Evolutionary conservation across 2,888 invertebrate genomes (phyloP).

Genomic region (Tolmerus cingulatus): DNA sequence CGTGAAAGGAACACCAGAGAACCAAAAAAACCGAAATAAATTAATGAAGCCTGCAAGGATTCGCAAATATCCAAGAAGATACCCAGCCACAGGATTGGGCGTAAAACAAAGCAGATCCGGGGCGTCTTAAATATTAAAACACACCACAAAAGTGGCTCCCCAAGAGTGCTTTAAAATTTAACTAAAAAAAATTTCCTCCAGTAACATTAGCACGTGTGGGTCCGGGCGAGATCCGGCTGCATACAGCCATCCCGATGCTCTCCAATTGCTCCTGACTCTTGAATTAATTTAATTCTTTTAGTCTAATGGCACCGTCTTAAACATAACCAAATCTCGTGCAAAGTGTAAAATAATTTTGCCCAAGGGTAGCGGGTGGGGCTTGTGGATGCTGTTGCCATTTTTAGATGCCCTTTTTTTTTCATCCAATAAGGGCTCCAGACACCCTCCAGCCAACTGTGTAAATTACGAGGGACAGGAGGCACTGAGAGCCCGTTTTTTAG

Average conservation of each 20-base stretch:
- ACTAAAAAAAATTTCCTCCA: neutral
- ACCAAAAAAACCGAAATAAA: neutral
- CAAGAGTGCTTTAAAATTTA: neutral
- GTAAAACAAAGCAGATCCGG: neutral
- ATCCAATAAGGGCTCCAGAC: neutral
- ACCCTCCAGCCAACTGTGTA: neutral
- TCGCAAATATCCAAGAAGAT: neutral
- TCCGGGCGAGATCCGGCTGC: neutral
- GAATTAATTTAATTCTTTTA: neutral
- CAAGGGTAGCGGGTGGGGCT: neutral
- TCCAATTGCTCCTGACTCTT: neutral
- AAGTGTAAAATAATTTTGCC: neutral
- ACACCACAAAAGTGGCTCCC: neutral
- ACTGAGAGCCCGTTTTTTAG: neutral
- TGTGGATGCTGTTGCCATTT: neutral
- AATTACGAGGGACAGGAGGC: neutral
- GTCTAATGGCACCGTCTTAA: neutral
- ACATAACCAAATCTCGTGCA: neutral
- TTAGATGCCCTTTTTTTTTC: neutral
- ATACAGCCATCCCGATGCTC: neutral
- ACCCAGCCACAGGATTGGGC: neutral
- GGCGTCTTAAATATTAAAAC: neutral
- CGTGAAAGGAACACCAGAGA: neutral
- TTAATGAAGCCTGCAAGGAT: neutral
- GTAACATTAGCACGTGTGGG: neutral